A percentile compares a stretch with the other conserved stretches of the same genome.
Evolutionary conservation across 2,888 invertebrate species (phyloP).

Genomic region (Synanthedon formicaeformis): DNA sequence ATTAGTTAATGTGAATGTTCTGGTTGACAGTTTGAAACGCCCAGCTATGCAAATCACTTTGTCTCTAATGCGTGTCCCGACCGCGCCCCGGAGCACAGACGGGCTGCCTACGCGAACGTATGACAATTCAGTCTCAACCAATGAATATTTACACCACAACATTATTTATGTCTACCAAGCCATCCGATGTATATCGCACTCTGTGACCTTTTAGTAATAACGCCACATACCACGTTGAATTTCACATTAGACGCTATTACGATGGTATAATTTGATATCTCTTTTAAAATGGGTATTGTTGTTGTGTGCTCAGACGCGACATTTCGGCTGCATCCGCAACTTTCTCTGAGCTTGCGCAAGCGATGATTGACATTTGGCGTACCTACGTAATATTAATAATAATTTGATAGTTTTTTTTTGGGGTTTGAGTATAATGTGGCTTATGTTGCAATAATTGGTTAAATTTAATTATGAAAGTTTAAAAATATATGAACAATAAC

Average conservation of each 20-base stretch:
- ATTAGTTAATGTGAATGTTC: conserved; percentile 64
- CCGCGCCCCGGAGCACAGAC: conserved; percentile 36
- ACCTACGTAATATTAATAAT: conserved; percentile 19
- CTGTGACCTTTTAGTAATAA: conserved; percentile 24
- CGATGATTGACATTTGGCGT: conserved; percentile 51
- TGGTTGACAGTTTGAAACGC: conserved; percentile 62
- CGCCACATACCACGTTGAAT: not conserved
- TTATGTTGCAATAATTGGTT: too few species aligned
- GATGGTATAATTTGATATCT: conserved; percentile 20
- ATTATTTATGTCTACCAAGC: conserved; percentile 34
- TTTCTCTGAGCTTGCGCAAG: conserved; percentile 53
- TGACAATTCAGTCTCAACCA: conserved; percentile 34
- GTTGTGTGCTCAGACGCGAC: conserved; percentile 29
- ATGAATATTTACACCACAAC: conserved; percentile 59
- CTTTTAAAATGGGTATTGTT: conserved; percentile 20
- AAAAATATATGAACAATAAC: too few species aligned
- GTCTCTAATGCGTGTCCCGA: conserved; percentile 56
- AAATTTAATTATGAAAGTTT: too few species aligned
- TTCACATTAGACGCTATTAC: conserved; percentile 2
- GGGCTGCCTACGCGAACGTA: conserved; percentile 22
- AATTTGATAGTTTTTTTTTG: too few species aligned
- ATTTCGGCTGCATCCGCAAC: conserved; percentile 32
- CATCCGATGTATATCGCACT: conserved; percentile 24
- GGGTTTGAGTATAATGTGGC: too few species aligned
- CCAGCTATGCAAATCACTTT: conserved; percentile 65